Conservation (phyloP, 2,113 vertebrate genomes). For the Solenodon paradoxus region DNA sequence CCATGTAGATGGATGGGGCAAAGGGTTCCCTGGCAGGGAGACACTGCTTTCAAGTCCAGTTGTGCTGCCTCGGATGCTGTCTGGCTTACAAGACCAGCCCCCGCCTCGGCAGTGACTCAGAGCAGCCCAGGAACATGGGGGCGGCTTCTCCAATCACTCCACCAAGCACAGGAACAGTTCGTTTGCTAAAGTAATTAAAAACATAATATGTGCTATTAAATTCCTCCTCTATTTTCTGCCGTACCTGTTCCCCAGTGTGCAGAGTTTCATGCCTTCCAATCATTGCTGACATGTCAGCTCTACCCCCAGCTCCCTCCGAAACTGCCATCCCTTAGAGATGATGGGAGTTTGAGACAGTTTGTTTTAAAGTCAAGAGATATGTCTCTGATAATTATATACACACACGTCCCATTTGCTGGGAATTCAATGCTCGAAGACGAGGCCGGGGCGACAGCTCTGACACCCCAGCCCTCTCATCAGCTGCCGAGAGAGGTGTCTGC, state of each 20-base stretch:
- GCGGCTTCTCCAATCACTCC: neutral
- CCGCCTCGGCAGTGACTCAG: neutral
- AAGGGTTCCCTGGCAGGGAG: neutral
- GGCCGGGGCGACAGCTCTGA: conserved; percentile 30
- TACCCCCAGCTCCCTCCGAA: neutral
- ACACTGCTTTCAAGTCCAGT: neutral
- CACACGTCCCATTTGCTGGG: conserved; percentile 38
- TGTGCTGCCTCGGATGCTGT: neutral
- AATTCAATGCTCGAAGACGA: neutral
- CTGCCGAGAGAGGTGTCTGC: neutral
- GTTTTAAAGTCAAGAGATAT: conserved; percentile 64
- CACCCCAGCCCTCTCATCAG: neutral
- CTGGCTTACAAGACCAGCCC: neutral
- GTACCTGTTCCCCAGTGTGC: neutral
- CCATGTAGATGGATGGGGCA: fast-evolving
- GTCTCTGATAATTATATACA: conserved; percentile 71
- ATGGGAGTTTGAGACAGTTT: conserved; percentile 37
- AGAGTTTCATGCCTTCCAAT: conserved; percentile 33
- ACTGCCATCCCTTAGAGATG: neutral
- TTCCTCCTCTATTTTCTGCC: conserved; percentile 27
- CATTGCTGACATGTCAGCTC: neutral
- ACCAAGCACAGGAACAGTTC: neutral
- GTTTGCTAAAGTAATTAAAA: conserved; percentile 67
- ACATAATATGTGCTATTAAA: conserved; percentile 54
- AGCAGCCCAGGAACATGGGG: conserved; percentile 36